Evolutionary conservation across 2,888 invertebrate species (phyloP).

Genomic region (Himalopsyche anomala): DNA sequence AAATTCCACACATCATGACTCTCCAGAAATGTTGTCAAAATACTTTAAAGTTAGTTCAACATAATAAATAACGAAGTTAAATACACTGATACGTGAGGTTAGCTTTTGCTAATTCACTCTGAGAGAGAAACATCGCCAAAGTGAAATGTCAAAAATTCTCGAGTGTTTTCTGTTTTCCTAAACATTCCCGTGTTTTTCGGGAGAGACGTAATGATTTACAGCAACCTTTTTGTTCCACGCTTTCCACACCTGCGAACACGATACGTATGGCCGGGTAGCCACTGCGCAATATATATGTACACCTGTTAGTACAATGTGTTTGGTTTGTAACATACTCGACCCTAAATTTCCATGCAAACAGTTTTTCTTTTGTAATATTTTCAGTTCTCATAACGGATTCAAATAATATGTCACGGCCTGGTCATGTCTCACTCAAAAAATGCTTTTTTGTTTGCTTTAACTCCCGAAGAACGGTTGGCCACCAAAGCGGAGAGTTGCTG

Average conservation of each 20-base stretch:
- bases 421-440: slow-evolving; percentile 3
- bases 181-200: slow-evolving; percentile 3
- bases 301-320: slow-evolving; percentile 26
- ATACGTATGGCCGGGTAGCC: background rate
- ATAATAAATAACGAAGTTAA: too few relatives aligned
- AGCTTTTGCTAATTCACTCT: too few relatives aligned
- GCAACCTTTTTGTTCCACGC: slow-evolving; percentile 21
- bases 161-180: slow-evolving; percentile 30
- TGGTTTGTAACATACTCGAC: slow-evolving; percentile 12
- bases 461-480: background rate
- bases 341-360: slow-evolving; percentile 28
- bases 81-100: too few relatives aligned
- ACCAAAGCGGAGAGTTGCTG: too few relatives aligned
- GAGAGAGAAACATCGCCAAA: slow-evolving; percentile 1
- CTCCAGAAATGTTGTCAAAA: too few relatives aligned
- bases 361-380: slow-evolving; percentile 34
- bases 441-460: background rate
- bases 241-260: slow-evolving; percentile 9
- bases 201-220: slow-evolving; percentile 6
- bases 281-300: background rate
- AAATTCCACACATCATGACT: too few relatives aligned
- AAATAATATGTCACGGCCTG: background rate
- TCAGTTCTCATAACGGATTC: background rate
- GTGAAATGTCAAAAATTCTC: slow-evolving; percentile 34
- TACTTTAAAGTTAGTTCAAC: too few relatives aligned